A percentile compares a stretch with the other conserved stretches of the same genome.
phyloP scores from a whole-genome alignment of 2,888 invertebrate species.

The Tetranychus truncatus region DNA sequence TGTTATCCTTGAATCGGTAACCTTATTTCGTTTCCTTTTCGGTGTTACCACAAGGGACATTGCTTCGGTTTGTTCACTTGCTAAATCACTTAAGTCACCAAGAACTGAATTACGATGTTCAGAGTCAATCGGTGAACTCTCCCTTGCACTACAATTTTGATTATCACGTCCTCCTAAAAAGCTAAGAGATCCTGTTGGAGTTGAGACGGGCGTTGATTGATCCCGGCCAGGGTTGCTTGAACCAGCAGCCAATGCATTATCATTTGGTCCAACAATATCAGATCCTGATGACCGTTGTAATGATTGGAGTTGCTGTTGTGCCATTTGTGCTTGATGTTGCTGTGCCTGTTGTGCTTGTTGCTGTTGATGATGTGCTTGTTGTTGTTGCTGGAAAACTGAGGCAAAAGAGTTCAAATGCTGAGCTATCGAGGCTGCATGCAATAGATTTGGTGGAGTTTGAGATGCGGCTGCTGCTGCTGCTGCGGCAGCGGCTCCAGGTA shows the following conservation, averaged over 20 bases:
- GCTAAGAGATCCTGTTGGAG: conserved; percentile 29
- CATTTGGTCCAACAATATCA: background rate
- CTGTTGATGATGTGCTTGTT: conserved; percentile 17
- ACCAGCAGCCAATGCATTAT: background rate
- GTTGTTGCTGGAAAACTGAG: conserved; percentile 5
- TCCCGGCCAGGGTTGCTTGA: background rate
- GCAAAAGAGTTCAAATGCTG: conserved; percentile 18
- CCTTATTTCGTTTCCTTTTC: conserved; percentile 89
- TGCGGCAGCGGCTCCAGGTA: conserved; percentile 17
- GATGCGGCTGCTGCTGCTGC: conserved; percentile 14
- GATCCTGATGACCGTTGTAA: background rate
- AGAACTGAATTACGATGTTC: background rate
- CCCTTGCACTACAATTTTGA: conserved; percentile 3
- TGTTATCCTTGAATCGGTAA: conserved; percentile 79
- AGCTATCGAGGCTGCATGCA: conserved; percentile 10
- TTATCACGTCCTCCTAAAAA: background rate
- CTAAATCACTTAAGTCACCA: background rate
- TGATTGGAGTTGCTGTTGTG: conserved; percentile 20
- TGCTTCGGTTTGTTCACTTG: conserved; percentile 74
- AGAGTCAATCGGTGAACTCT: background rate
- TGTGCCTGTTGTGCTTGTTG: conserved; percentile 9
- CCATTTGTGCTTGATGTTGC: background rate
- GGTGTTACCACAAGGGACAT: conserved; percentile 82
- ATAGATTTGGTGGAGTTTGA: conserved; percentile 16
- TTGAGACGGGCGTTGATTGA: background rate